Evolutionary conservation across 1,140 invertebrate genomes (phyloP).

Genomic region (Alviniconcha marisindica): DNA sequence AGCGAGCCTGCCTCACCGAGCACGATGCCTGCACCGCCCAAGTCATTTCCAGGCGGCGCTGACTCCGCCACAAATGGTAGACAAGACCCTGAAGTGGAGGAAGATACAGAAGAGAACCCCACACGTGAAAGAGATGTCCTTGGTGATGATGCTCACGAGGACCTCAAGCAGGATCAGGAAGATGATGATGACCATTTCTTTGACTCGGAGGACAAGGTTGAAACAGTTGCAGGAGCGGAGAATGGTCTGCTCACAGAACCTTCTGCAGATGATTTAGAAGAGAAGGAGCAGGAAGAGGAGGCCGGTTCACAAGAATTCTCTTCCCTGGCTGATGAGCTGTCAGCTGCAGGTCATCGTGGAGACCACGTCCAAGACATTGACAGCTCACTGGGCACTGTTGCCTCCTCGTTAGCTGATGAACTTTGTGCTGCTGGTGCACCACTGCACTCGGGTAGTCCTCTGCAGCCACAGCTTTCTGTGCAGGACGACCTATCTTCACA

Average conservation of each 20-base stretch:
- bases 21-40: background rate
- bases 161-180: too few relatives aligned
- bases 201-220: constrained; percentile 3
- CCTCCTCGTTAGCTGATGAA: constrained; percentile 11
- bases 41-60: background rate
- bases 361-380: too few relatives aligned
- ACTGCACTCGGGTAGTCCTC: background rate
- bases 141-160: background rate
- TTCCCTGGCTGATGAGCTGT: background rate
- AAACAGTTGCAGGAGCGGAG: background rate
- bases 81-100: background rate
- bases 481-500: constrained; percentile 1
- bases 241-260: background rate
- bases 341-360: too few relatives aligned
- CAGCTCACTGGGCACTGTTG: too few relatives aligned
- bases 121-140: background rate
- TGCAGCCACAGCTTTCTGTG: background rate
- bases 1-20: background rate
- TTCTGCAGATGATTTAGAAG: background rate
- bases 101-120: background rate
- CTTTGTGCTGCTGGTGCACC: constrained; percentile 13
- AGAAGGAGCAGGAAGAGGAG: background rate
- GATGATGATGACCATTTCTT: constrained; percentile 23
- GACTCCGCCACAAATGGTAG: background rate
- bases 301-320: background rate